A percentile compares a stretch with the other conserved stretches of the same genome.
Conservation (phyloP, 2,113 vertebrate genomes). For the Uropsilus gracilis region DNA sequence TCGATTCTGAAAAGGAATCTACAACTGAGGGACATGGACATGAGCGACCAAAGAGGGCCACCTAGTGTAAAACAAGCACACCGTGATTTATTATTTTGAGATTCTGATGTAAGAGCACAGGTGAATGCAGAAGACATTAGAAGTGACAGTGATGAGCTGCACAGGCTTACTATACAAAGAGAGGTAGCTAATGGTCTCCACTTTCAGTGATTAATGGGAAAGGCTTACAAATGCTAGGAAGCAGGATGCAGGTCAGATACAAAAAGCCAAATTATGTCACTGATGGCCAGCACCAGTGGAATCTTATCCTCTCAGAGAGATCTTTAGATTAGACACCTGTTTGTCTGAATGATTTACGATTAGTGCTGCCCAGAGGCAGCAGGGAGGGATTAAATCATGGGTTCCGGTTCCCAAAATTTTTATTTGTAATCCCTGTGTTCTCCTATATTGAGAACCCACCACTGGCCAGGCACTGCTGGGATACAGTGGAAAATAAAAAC, state of each 20-base stretch:
- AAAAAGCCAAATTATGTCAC: constrained; percentile 11
- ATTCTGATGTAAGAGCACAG: neutral
- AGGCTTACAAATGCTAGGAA: neutral
- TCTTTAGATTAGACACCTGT: neutral
- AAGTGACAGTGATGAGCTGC: constrained; percentile 54
- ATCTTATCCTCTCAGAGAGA: neutral
- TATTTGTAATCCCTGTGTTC: neutral
- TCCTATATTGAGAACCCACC: neutral
- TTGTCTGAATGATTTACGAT: constrained; percentile 18
- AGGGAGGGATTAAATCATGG: constrained; percentile 13
- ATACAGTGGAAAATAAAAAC: neutral
- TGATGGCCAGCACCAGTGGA: neutral
- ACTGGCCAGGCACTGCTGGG: neutral
- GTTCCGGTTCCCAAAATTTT: neutral
- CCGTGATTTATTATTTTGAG: neutral
- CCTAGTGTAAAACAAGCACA: constrained; percentile 58
- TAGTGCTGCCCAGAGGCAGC: neutral
- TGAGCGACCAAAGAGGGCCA: constrained; percentile 65
- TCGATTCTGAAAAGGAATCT: constrained; percentile 1
- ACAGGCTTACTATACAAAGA: constrained; percentile 27
- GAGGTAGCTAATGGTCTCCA: constrained; percentile 45
- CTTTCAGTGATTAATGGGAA: constrained; percentile 38
- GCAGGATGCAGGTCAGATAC: constrained; percentile 23
- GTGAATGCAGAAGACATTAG: neutral
- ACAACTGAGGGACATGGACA: neutral